phyloP scores from a whole-genome alignment of 2,113 vertebrate species.

The Salvator merianae region DNA sequence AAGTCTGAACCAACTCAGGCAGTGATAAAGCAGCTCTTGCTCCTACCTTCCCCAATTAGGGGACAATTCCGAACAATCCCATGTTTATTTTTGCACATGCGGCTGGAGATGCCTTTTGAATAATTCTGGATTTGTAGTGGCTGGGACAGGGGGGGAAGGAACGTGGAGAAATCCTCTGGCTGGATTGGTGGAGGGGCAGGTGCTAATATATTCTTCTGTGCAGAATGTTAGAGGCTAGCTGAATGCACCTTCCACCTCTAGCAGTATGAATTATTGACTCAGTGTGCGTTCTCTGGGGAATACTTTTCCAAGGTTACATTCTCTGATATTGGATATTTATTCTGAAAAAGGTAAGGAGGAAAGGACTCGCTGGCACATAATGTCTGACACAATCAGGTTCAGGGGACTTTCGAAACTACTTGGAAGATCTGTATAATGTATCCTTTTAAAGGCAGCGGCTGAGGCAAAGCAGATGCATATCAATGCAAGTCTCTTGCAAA shows the following conservation, averaged over 20 bases:
- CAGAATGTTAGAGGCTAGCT: slow-evolving; percentile 3
- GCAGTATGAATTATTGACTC: slow-evolving; percentile 67
- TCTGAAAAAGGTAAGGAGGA: slow-evolving; percentile 65
- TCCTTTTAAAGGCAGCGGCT: slow-evolving; percentile 73
- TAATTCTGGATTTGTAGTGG: slow-evolving; percentile 18
- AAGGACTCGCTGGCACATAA: slow-evolving; percentile 73
- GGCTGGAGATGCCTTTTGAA: neutral
- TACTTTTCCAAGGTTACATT: slow-evolving; percentile 63
- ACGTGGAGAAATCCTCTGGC: neutral
- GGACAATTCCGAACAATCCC: neutral
- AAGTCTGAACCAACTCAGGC: rapidly evolving
- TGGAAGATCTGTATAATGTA: slow-evolving; percentile 75
- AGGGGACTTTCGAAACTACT: slow-evolving; percentile 72
- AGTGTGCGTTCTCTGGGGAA: slow-evolving; percentile 47
- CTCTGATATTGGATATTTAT: slow-evolving; percentile 67
- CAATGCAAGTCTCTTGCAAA: slow-evolving; percentile 65
- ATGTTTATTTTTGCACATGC: neutral
- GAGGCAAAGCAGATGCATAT: slow-evolving; percentile 75
- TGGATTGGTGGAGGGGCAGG: neutral
- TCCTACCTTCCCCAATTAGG: rapidly evolving
- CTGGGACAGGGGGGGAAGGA: slow-evolving; percentile 13
- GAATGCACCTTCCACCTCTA: slow-evolving; percentile 48
- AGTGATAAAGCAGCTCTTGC: neutral
- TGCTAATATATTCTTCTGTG: slow-evolving; percentile 37
- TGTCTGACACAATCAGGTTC: slow-evolving; percentile 71